Base-by-base conservation (phyloP, 2,888 invertebrate species). In the Heteropelma amictum region DNA sequence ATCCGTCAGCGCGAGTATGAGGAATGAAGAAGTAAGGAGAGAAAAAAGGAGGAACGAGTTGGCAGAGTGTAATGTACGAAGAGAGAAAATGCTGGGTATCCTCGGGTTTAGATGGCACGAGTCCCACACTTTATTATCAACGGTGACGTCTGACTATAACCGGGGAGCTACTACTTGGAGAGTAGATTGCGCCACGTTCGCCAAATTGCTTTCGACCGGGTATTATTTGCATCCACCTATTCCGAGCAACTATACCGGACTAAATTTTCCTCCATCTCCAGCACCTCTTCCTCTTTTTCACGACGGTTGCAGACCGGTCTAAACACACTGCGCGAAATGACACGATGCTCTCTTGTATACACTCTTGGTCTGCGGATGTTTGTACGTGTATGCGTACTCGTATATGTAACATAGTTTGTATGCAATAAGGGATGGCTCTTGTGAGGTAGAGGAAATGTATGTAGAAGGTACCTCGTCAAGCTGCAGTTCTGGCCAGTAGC, bases 201-300 rank as follows among this genome's bases (percentile, higher is more conserved):
- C 80, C 82, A 86, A 86, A 87, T 87, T 86, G 86, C 84, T 85
- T 85, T 85, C 83, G 76, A 76, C 76, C 76, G 81, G 81, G 81
- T 76, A 84, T 80, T 86, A 84, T 83, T 85, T 86, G 82, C 83
- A 82, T 83, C 79, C 79, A 72, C 71, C 76, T 63, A 53, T 30
- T 56, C 60, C 42, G 21, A 58, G 26, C 33, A 19, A 30, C 45
- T 35, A n/a, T 60, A 63, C 19, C 26, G n/a, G 30, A 63, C 49
- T 64, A 51, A n/a, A 60, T 58, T 53, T 61, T 21, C 28, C 26
- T 47, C 56, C 42, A n/a, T n/a, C n/a, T n/a, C n/a, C n/a, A n/a
- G n/a, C n/a, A n/a, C n/a, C 42, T 63, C 53, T 77, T 56, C 77
- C 23, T 54, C 56, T 65, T 67, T 67, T 76, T 45, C 72, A 73